Evolutionary conservation across 2,113 vertebrate genomes (phyloP).

Genomic region (Austrofundulus limnaeus): DNA sequence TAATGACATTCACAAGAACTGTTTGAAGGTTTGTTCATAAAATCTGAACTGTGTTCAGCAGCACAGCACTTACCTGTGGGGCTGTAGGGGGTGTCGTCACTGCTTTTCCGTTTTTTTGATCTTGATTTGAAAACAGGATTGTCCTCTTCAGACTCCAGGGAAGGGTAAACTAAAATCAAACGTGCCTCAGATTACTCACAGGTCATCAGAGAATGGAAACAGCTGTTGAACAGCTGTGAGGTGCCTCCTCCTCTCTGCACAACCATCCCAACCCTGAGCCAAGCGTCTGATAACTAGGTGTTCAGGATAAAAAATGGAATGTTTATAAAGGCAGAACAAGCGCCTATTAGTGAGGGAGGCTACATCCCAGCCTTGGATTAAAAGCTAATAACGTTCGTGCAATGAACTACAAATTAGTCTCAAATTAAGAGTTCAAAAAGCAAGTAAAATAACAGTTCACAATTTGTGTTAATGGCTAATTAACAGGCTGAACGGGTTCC

Average conservation of each 20-base stretch:
- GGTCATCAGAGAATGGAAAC: conserved; percentile 18
- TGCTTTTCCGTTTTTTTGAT: conserved; percentile 98
- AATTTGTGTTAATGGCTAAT: conserved; percentile 73
- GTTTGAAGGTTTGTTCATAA: neutral
- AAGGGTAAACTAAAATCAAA: conserved; percentile 89
- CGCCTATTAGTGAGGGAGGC: conserved; percentile 38
- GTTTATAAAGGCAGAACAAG: conserved; percentile 68
- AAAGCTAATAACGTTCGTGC: conserved; percentile 57
- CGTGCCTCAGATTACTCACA: conserved; percentile 9
- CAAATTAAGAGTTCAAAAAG: conserved; percentile 70
- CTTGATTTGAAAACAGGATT: conserved; percentile 98
- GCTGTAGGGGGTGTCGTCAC: conserved; percentile 95
- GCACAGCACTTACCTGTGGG: conserved; percentile 84
- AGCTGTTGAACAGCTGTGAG: conserved; percentile 75
- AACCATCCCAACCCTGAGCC: conserved; percentile 50
- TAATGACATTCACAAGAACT: neutral
- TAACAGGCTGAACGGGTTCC: conserved; percentile 69
- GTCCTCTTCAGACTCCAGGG: conserved; percentile 96
- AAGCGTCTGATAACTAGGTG: conserved; percentile 71
- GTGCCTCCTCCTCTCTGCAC: conserved; percentile 15
- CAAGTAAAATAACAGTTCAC: conserved; percentile 69
- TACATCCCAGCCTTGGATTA: conserved; percentile 29
- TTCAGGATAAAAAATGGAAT: conserved; percentile 65
- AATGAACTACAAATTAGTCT: conserved; percentile 69
- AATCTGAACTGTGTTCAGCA: neutral